phyloP scores from a whole-genome alignment of 1,140 invertebrate species.

The Drosophila fuyamai region DNA sequence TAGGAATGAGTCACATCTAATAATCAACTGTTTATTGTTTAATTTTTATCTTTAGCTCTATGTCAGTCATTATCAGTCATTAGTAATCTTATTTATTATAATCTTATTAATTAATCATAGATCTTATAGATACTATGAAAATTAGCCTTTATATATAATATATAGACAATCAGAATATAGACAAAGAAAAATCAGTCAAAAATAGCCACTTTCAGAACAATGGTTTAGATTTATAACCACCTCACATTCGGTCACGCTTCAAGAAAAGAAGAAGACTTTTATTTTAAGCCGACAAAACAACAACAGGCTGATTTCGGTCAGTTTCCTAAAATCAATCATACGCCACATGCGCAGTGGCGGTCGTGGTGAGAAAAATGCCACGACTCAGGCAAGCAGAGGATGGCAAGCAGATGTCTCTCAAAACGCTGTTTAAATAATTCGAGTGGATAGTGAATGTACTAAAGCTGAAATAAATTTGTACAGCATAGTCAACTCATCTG shows the following conservation, averaged over 20 bases:
- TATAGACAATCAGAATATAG: too few species aligned
- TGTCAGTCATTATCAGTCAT: too few species aligned
- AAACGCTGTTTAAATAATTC: slow-evolving; percentile 26
- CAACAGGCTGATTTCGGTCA: slow-evolving; percentile 31
- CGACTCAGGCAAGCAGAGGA: slow-evolving; percentile 18
- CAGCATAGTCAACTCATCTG: not conserved
- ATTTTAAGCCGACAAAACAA: slow-evolving; percentile 23
- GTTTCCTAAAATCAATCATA: slow-evolving; percentile 67
- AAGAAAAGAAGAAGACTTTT: slow-evolving; percentile 14
- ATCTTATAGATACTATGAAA: too few species aligned
- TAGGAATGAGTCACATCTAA: too few species aligned
- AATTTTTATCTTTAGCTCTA: too few species aligned
- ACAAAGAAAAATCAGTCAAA: too few species aligned
- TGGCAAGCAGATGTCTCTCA: slow-evolving; percentile 31
- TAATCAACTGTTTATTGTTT: too few species aligned
- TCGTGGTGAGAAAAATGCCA: slow-evolving; percentile 50
- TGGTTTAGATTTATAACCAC: not conserved
- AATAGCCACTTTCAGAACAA: too few species aligned
- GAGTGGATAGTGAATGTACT: slow-evolving; percentile 8
- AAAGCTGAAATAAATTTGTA: not conserved
- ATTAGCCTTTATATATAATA: too few species aligned
- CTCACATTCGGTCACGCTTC: slow-evolving; percentile 17
- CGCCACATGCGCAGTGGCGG: slow-evolving; percentile 66
- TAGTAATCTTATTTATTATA: too few species aligned
- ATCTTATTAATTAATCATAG: too few species aligned